Evolutionary conservation across 2,113 vertebrate genomes (phyloP), one percentile per base, ranked within the genome.

Genomic region (Glaucomys volans): DNA sequence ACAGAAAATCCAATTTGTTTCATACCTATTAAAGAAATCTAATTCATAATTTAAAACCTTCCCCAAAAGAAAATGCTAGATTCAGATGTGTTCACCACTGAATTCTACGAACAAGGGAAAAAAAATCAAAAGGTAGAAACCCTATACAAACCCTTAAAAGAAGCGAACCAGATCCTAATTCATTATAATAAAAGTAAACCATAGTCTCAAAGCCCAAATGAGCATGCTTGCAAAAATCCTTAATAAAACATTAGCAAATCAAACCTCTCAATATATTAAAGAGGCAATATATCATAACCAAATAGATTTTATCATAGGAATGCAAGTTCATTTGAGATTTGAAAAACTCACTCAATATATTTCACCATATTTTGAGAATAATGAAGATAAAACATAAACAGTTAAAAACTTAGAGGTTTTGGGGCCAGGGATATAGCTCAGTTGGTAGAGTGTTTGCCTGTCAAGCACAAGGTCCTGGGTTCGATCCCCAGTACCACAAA

Each of bases 1-100:
- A 66, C 1, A 75, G 47, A 72, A 72, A 80, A 72, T 54, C 24
- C 50, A 22, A 84, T 52, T 37, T 79, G 6, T 54, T 13, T 13
- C 72, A 35, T 24, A 83, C 12, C 40, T 88, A 85, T 20, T 42
- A 79, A 85, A 30, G 18, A 85, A 74, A 80, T 74, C 72, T 47
- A 80, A 90, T 90, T 83, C 62, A 62, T 47, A 80, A 90, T 57
- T 66, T 40, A 93, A 74, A 96, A 74, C 42, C 17, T 76, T 44
- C 14, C 35, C 8, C 9, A 50, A 90, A 80, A 67, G 64, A 86
- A 87, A 84, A 93, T 85, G 24, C 8, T 66, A 80, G 32, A 37
- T 94, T 67, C 35, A 69, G 9, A 90, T 64, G 47, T 54, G n/a
- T 89, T 90, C 24, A 52, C 50, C 69, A 69, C 0, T 69, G 47